These are phyloP conservation scores for Cynaeus angustus DNA, from an alignment of 2,888 invertebrate genomes.

Conservation along the genomic window DNA sequence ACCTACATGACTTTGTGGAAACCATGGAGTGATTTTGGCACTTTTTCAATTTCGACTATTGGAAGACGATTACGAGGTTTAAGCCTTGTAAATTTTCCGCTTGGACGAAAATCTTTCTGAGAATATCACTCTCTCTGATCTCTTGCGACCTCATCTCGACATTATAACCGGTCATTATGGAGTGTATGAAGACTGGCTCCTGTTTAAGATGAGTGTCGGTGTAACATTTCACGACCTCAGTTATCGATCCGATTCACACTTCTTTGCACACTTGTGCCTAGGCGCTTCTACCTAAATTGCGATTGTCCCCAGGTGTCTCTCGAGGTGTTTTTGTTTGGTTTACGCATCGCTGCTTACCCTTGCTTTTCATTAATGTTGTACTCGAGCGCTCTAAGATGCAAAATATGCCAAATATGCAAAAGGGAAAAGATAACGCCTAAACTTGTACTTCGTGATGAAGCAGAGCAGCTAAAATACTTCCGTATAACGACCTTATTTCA, in stretches of 20 bases:
- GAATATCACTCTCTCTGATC: too few species aligned
- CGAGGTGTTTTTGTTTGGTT: slow-evolving; percentile 29
- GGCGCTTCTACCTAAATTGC: slow-evolving; percentile 41
- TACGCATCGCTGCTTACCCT: slow-evolving; percentile 10
- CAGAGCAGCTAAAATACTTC: too few species aligned
- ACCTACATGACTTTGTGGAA: slow-evolving; percentile 1
- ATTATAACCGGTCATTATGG: slow-evolving; percentile 28
- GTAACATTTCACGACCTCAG: slow-evolving; percentile 37
- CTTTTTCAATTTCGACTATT: slow-evolving; percentile 10
- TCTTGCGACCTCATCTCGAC: slow-evolving; percentile 11
- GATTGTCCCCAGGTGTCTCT: slow-evolving; percentile 39
- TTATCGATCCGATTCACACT: slow-evolving; percentile 40
- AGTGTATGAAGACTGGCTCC: slow-evolving; percentile 17
- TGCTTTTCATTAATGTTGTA: slow-evolving; percentile 10
- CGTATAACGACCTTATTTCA: too few species aligned
- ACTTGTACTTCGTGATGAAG: too few species aligned
- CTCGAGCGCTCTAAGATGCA: not conserved
- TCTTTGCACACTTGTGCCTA: slow-evolving; percentile 37
- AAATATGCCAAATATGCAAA: not conserved
- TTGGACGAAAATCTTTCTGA: too few species aligned
- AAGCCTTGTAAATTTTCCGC: too few species aligned
- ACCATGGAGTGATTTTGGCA: slow-evolving; percentile 15
- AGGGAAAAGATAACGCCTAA: too few species aligned
- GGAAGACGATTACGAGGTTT: slow-evolving; percentile 1
- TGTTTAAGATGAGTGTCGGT: slow-evolving; percentile 25